phyloP scores from a whole-genome alignment of 2,797 vertebrate genomes.

The Hydrophis major region DNA sequence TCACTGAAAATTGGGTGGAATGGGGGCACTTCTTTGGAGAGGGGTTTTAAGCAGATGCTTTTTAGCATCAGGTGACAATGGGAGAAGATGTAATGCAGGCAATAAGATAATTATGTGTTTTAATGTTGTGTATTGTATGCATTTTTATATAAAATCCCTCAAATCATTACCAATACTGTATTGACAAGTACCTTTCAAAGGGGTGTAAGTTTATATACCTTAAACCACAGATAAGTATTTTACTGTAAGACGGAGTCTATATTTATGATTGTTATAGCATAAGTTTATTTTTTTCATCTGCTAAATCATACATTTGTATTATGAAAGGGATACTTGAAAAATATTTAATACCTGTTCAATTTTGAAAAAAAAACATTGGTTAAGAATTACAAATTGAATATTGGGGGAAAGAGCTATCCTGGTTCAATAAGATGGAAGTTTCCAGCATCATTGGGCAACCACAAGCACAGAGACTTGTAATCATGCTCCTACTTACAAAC shows the following conservation, averaged over 20 bases:
- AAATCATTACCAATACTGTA: constrained; percentile 21
- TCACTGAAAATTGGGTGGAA: background rate
- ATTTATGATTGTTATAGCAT: constrained; percentile 48
- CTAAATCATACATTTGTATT: constrained; percentile 11
- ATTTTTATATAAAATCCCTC: background rate
- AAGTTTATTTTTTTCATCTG: constrained; percentile 45
- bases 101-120: background rate
- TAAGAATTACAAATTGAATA: background rate
- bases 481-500: background rate
- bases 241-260: constrained; percentile 43
- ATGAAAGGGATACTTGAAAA: constrained; percentile 19
- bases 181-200: constrained; percentile 60
- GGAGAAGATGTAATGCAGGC: constrained; percentile 16
- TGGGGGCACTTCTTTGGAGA: background rate
- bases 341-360: constrained; percentile 19
- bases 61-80: constrained; percentile 8
- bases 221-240: constrained; percentile 32
- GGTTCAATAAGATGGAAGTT: background rate
- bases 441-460: background rate
- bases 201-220: constrained; percentile 49
- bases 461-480: background rate
- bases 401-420: background rate
- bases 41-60: background rate
- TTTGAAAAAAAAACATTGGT: background rate
- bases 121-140: background rate